These are phyloP conservation scores for Acanthurus lineatus DNA, from an alignment of 2,797 vertebrate species.

Conservation along the genomic window DNA sequence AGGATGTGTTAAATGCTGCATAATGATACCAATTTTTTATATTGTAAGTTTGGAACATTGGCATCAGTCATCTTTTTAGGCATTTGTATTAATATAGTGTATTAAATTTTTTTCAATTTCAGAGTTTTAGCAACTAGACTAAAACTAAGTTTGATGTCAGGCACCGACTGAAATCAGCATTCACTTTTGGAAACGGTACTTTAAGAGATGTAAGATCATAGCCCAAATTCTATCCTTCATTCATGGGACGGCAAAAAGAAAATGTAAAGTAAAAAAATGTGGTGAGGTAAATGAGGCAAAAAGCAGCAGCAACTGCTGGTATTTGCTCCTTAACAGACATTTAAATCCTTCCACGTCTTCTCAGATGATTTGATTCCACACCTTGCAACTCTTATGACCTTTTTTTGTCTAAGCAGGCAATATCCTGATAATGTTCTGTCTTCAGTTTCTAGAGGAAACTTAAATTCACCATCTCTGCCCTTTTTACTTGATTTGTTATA, in stretches of 20 bases:
- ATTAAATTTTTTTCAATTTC: constrained; percentile 34
- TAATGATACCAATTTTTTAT: background rate
- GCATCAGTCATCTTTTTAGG: constrained; percentile 12
- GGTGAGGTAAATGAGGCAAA: constrained; percentile 60
- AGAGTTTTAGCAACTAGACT: constrained; percentile 21
- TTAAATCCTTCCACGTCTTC: constrained; percentile 68
- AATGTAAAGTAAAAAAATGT: constrained; percentile 56
- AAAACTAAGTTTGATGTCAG: constrained; percentile 14
- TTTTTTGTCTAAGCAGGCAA: constrained; percentile 62
- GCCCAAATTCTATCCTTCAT: constrained; percentile 43
- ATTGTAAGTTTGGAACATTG: background rate
- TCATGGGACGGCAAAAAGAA: constrained; percentile 43
- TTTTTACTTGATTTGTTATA: constrained; percentile 46
- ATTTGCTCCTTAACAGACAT: constrained; percentile 66
- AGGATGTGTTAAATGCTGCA: background rate
- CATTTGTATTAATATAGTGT: constrained; percentile 9
- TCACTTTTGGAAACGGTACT: constrained; percentile 38
- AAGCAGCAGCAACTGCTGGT: constrained; percentile 47
- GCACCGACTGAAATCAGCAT: constrained; percentile 42
- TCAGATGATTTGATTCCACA: constrained; percentile 76
- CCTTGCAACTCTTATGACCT: constrained; percentile 77
- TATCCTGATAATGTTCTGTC: constrained; percentile 60
- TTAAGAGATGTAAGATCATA: constrained; percentile 30
- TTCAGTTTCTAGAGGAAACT: constrained; percentile 53
- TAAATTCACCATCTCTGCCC: constrained; percentile 36